Conservation (phyloP, 2,797 vertebrate genomes). For the Natrix natrix region DNA sequence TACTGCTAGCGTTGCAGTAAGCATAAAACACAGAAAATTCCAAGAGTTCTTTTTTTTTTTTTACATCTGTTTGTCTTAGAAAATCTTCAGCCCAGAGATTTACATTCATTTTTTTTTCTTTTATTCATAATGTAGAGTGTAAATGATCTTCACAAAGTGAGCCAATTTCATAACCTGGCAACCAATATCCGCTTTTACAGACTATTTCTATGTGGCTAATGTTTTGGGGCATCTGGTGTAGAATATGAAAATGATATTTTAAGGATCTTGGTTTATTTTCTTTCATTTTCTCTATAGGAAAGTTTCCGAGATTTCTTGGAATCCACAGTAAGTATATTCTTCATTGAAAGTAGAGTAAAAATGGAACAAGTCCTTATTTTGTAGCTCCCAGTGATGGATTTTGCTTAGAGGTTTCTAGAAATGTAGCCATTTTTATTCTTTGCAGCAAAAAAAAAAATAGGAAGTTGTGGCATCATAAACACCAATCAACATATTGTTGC, state of each 20-base stretch:
- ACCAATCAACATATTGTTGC: background rate
- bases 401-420: background rate
- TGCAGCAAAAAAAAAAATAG: background rate
- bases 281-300: background rate
- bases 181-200: conserved; percentile 9
- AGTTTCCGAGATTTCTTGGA: background rate
- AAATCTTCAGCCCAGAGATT: background rate
- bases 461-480: background rate
- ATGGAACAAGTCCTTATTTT: background rate
- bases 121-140: background rate
- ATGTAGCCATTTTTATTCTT: background rate
- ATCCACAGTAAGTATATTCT: background rate
- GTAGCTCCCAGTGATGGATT: background rate
- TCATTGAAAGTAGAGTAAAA: background rate
- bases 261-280: background rate
- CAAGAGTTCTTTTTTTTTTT: background rate
- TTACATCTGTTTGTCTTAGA: background rate
- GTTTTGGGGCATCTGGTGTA: conserved; percentile 35
- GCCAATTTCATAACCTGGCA: background rate
- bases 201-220: conserved; percentile 25
- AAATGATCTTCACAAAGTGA: accelerated
- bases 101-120: background rate
- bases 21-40: background rate
- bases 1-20: conserved; percentile 13
- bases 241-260: conserved; percentile 30